Evolutionary conservation across 35 echinoderm and acorn worm genomes (phyloP).

Genomic region (Apostichopus japonicus): DNA sequence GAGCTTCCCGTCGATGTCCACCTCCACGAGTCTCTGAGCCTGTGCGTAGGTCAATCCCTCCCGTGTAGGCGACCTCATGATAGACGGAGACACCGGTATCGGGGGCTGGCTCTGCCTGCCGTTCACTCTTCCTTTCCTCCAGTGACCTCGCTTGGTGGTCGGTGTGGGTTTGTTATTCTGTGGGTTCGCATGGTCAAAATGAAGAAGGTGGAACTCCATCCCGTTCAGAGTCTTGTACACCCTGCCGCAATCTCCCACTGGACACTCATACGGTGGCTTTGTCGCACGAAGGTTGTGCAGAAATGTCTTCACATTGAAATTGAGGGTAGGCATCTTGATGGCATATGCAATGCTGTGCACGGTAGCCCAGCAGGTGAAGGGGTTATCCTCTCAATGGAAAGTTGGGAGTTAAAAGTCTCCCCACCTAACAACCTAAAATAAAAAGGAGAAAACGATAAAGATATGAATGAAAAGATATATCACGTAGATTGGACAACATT

Average conservation of each 20-base stretch:
- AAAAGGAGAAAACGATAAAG: too few species aligned
- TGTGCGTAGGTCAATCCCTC: conserved; percentile 98
- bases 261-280: conserved; percentile 98
- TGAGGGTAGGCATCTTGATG: conserved; percentile 81
- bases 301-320: conserved; percentile 96
- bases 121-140: conserved; percentile 76
- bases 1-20: conserved; percentile 91
- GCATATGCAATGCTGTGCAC: not conserved
- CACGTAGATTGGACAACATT: too few species aligned
- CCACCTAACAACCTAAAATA: not conserved
- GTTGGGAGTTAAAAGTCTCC: not conserved
- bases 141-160: conserved; percentile 70
- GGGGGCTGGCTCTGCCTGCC: conserved; percentile 62
- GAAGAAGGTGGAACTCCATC: conserved; percentile 92
- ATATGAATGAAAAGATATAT: too few species aligned
- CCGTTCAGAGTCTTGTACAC: conserved; percentile 88
- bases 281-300: conserved; percentile 94
- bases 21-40: conserved; percentile 95
- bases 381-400: not conserved
- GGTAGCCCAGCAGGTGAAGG: not conserved
- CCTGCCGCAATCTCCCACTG: conserved; percentile 88
- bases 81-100: conserved; percentile 66
- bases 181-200: conserved; percentile 95
- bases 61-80: conserved; percentile 84
- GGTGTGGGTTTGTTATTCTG: conserved; percentile 77